phyloP scores from a whole-genome alignment of 2,797 vertebrate species.

The Phyllotis vaccarum region DNA sequence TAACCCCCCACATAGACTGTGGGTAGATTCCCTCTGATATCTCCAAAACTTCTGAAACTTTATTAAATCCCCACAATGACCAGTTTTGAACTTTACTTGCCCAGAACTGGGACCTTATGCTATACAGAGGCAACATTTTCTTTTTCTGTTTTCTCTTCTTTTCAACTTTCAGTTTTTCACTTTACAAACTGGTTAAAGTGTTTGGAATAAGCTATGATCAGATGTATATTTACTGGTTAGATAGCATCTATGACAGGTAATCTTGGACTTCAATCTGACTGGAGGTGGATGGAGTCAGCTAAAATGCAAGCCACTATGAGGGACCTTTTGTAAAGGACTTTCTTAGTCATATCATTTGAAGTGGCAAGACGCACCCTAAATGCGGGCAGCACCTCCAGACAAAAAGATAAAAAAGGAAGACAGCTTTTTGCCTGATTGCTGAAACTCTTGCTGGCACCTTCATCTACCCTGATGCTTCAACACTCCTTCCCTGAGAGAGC shows the following conservation, averaged over 20 bases:
- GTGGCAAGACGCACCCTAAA: background rate
- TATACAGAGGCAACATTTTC: background rate
- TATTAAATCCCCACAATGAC: no score
- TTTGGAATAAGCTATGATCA: background rate
- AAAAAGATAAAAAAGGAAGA: background rate
- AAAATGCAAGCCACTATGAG: background rate
- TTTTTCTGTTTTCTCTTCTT: conserved; percentile 10
- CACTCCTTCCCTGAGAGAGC: background rate
- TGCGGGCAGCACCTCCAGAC: background rate
- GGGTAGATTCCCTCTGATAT: no score
- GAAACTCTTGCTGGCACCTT: background rate
- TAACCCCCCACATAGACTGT: no score
- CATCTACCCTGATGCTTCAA: background rate
- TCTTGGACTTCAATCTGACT: background rate
- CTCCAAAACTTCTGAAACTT: no score
- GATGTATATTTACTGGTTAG: background rate
- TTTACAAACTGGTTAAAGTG: background rate
- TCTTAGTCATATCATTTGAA: background rate
- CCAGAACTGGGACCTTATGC: background rate
- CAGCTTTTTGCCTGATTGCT: no score
- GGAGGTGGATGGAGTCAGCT: background rate
- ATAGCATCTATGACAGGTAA: background rate
- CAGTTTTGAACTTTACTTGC: background rate
- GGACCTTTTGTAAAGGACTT: background rate
- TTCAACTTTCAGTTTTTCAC: background rate